A percentile compares a stretch with the other conserved stretches of the same genome.
Conservation (phyloP, 2,113 vertebrate species). For the Stictonetta naevosa region DNA sequence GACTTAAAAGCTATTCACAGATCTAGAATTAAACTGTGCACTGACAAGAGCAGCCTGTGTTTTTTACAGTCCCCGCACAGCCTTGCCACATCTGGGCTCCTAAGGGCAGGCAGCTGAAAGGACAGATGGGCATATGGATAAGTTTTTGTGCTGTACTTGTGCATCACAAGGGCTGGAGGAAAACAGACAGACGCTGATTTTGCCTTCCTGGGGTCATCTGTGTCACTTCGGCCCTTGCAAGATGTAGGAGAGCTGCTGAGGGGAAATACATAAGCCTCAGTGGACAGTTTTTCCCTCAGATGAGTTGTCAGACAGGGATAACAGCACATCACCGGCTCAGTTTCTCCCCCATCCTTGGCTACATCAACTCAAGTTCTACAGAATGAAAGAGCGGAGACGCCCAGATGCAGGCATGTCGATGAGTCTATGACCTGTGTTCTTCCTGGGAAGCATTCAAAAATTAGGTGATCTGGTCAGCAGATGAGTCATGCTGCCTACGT, state of each 20-base stretch:
- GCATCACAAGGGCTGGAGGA: rapidly evolving
- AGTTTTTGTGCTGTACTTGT: neutral
- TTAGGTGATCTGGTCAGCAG: neutral
- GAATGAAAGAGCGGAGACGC: neutral
- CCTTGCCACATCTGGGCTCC: neutral
- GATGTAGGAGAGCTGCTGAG: neutral
- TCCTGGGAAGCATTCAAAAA: neutral
- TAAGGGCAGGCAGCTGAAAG: neutral
- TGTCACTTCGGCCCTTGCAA: neutral
- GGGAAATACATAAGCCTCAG: constrained; percentile 58
- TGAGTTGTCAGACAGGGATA: constrained; percentile 75
- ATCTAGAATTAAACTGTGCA: neutral
- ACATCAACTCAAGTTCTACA: neutral
- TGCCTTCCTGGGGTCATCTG: neutral
- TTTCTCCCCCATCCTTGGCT: neutral
- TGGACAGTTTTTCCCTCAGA: constrained; percentile 41
- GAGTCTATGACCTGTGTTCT: neutral
- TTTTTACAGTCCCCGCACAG: neutral
- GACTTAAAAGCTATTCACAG: neutral
- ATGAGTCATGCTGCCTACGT: neutral
- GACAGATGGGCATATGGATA: rapidly evolving
- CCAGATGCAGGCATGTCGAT: rapidly evolving
- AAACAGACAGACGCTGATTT: neutral
- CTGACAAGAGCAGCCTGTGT: neutral
- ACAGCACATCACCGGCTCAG: constrained; percentile 70